Percentiles rank a stretch among this genome's conserved stretches.
phyloP scores from a whole-genome alignment of 2,113 vertebrate species.

The Caranx ignobilis region DNA sequence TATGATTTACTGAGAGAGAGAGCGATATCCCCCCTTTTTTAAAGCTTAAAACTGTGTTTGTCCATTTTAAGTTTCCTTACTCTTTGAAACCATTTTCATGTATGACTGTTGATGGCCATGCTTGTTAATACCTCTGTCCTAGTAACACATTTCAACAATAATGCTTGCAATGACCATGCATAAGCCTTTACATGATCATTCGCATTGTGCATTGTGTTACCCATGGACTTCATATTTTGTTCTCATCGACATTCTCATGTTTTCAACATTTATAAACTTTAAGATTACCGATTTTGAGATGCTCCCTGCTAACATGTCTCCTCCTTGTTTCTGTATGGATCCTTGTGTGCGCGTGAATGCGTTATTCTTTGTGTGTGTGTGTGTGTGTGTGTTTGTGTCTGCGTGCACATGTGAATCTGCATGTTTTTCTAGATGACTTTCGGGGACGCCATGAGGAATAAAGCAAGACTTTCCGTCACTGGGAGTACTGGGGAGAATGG shows the following conservation, averaged over 20 bases:
- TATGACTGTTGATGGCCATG: conserved; percentile 85
- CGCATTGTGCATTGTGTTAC: conserved; percentile 61
- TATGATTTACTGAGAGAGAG: conserved; percentile 83
- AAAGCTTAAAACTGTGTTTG: conserved; percentile 73
- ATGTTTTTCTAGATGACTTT: conserved; percentile 92
- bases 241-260: conserved; percentile 77
- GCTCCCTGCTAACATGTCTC: conserved; percentile 61
- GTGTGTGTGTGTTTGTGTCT: conserved; percentile 63
- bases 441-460: conserved; percentile 94
- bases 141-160: conserved; percentile 70
- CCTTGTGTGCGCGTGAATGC: conserved; percentile 58
- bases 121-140: conserved; percentile 77
- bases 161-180: conserved; percentile 80
- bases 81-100: conserved; percentile 78
- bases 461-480: conserved; percentile 98
- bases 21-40: conserved; percentile 66
- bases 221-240: conserved; percentile 65
- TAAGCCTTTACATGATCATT: conserved; percentile 72
- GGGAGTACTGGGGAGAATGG: conserved; percentile 99
- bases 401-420: conserved; percentile 47
- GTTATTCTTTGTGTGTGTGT: conserved; percentile 71
- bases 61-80: conserved; percentile 80
- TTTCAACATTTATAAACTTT: conserved; percentile 72
- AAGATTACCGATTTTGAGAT: conserved; percentile 48
- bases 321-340: conserved; percentile 71